Evolutionary conservation across 2,888 invertebrate genomes (phyloP).

Genomic region (Xestia xanthographa): DNA sequence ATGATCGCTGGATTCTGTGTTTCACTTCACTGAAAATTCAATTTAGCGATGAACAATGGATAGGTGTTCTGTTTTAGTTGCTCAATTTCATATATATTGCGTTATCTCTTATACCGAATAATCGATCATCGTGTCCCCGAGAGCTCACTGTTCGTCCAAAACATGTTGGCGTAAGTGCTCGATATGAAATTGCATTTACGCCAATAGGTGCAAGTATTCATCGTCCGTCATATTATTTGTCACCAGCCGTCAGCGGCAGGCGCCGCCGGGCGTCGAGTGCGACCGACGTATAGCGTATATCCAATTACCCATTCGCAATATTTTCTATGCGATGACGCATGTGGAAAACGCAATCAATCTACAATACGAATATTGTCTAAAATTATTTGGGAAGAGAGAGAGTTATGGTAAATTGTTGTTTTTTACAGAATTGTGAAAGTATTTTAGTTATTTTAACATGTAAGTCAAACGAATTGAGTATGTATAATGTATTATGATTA

Average conservation of each 20-base stretch:
- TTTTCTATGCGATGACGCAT: conserved; percentile 88
- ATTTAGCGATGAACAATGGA: conserved; percentile 27
- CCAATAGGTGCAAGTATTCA: conserved; percentile 79
- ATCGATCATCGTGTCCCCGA: conserved; percentile 58
- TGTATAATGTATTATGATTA: not conserved
- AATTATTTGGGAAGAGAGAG: conserved; percentile 56
- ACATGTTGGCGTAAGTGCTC: conserved; percentile 67
- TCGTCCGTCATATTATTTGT: conserved; percentile 88
- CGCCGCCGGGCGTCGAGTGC: conserved; percentile 81
- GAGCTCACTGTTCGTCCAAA: conserved; percentile 60
- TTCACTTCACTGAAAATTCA: conserved; percentile 32
- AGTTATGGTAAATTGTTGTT: conserved; percentile 24
- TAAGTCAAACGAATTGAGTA: not conserved
- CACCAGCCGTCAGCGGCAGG: conserved; percentile 85
- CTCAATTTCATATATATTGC: conserved; percentile 41
- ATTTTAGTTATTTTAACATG: not conserved
- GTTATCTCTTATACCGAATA: conserved; percentile 41
- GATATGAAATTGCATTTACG: conserved; percentile 81
- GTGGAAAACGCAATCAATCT: conserved; percentile 86
- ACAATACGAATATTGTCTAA: conserved; percentile 70
- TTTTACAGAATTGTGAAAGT: not conserved
- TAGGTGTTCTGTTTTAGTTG: conserved; percentile 21
- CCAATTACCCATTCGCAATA: conserved; percentile 89
- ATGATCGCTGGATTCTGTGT: conserved; percentile 21
- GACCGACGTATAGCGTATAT: conserved; percentile 82